Conservation (phyloP, 1,140 invertebrate genomes). For the Drosophila kohkoa region DNA sequence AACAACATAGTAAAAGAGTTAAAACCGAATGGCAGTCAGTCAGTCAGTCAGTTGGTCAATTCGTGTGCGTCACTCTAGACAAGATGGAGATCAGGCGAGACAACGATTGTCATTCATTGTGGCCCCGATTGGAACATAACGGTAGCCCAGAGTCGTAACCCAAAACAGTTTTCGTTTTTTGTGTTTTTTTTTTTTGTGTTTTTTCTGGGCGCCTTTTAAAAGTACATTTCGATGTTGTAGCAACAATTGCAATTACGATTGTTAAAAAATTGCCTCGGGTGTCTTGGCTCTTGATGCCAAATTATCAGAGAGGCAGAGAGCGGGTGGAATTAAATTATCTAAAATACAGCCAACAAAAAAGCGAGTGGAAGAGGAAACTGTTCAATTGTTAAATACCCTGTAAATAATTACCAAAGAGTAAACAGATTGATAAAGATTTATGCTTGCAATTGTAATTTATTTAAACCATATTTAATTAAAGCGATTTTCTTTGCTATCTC, state of each 20-base stretch:
- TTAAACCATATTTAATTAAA: neutral
- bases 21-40: constrained; percentile 24
- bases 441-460: neutral
- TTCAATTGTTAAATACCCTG: constrained; percentile 21
- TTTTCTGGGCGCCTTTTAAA: constrained; percentile 68
- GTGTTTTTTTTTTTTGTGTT: neutral
- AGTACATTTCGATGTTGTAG: constrained; percentile 73
- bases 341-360: constrained; percentile 12
- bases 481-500: neutral
- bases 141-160: constrained; percentile 67
- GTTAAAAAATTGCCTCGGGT: constrained; percentile 62
- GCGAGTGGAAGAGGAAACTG: neutral
- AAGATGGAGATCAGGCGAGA: constrained; percentile 37
- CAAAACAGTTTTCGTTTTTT: constrained; percentile 16
- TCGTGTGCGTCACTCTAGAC: constrained; percentile 77
- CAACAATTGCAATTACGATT: constrained; percentile 79
- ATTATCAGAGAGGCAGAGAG: constrained; percentile 34
- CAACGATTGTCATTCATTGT: constrained; percentile 66
- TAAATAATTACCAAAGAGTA: neutral
- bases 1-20: neutral
- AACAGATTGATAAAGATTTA: neutral
- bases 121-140: constrained; percentile 74
- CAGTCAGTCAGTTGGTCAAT: constrained; percentile 57
- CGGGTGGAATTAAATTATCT: constrained; percentile 17
- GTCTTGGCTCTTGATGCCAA: constrained; percentile 29